phyloP scores from a whole-genome alignment of 2,113 vertebrate species.

The Aleadryas rufinucha region DNA sequence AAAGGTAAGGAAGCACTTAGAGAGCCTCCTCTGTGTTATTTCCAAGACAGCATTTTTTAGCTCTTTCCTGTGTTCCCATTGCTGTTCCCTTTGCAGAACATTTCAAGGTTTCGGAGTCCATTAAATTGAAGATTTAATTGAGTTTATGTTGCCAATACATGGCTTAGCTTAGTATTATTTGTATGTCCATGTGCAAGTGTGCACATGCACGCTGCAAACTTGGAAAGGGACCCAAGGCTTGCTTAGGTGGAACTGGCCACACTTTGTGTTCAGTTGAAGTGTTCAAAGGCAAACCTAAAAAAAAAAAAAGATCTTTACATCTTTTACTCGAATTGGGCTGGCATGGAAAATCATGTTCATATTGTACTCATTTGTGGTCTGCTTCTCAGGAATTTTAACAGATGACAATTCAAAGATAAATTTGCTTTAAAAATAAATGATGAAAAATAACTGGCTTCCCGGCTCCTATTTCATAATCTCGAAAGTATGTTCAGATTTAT shows the following conservation, averaged over 20 bases:
- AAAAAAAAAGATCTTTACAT: conserved; percentile 14
- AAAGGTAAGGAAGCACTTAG: not conserved
- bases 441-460: conserved; percentile 59
- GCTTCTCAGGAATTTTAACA: conserved; percentile 54
- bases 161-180: not conserved
- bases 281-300: conserved; percentile 18
- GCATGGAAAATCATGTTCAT: conserved; percentile 52
- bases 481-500: conserved; percentile 49
- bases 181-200: not conserved
- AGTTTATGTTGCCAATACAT: not conserved
- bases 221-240: not conserved
- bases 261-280: not conserved
- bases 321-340: not conserved
- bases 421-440: conserved; percentile 68
- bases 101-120: not conserved
- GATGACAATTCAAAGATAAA: conserved; percentile 68
- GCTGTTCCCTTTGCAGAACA: not conserved
- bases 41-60: not conserved
- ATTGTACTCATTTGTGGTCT: conserved; percentile 65
- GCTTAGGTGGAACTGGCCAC: not conserved
- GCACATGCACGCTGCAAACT: not conserved
- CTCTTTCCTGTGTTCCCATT: not conserved
- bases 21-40: not conserved
- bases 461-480: conserved; percentile 47
- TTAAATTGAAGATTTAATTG: not conserved